A percentile compares a stretch with the other conserved stretches of the same genome.
Evolutionary conservation across 2,113 vertebrate species (phyloP).

Genomic region (Chamaetylas fuelleborni): DNA sequence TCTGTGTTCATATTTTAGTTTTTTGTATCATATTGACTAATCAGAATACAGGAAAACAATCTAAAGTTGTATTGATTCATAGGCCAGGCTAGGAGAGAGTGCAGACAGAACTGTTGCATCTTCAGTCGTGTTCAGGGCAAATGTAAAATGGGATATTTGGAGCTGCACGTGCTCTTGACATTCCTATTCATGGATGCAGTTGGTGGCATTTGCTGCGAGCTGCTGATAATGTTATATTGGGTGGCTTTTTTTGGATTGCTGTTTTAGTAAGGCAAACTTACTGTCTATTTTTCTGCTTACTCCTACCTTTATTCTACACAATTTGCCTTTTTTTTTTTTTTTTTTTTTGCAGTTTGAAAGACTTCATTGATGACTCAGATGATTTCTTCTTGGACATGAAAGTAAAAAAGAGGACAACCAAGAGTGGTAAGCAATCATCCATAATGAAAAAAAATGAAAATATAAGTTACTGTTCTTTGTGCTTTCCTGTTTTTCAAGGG

Average conservation of each 20-base stretch:
- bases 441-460: neutral
- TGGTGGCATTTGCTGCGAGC: neutral
- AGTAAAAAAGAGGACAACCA: neutral
- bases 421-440: neutral
- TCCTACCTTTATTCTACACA: neutral
- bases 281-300: neutral
- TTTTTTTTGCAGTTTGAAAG: neutral
- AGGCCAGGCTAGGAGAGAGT: neutral
- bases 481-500: neutral
- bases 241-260: neutral
- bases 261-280: neutral
- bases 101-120: neutral
- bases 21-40: neutral
- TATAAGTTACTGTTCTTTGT: neutral
- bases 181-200: neutral
- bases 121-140: neutral
- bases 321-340: neutral
- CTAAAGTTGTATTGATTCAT: neutral
- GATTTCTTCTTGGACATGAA: constrained; percentile 4
- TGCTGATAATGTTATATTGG: neutral
- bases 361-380: neutral
- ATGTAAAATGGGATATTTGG: neutral
- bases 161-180: neutral
- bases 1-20: neutral
- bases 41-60: neutral